Evolutionary conservation across 2,888 invertebrate genomes (phyloP), one percentile per base, ranked within the genome.

Genomic region (Latrodectus elegans): DNA sequence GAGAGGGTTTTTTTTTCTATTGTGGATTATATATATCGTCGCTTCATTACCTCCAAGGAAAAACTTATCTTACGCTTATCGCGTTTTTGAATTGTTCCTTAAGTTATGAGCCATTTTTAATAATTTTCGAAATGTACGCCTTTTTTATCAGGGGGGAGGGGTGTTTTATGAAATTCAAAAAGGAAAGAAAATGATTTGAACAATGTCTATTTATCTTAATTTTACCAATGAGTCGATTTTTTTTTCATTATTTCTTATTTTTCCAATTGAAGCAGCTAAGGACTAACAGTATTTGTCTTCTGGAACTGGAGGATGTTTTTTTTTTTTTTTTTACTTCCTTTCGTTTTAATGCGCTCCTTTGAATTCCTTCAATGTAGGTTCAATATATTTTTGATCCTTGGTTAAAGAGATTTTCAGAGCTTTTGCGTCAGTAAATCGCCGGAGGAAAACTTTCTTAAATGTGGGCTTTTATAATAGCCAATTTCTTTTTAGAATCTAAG

Each of bases 81-180:
- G 22, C 73, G 52, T 26, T 71, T 84, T 22, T 81, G 52, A 80
- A 86, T 81, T 14, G 67, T 49, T 53, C 75, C 81, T 86, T 80
- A 81, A 86, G 17, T 85, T 80, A 85, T 75, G 53, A 80, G n/a
- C 26, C 53, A 26, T 77, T 84, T 80, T 78, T 72, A 84, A 72
- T 84, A 77, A 71, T 77, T 77, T 77, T 72, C 65, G 51, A 65
- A 73, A 65, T 38, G 53, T 11, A 14, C 14, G 51, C 12, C 68
- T 26, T 70, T 26, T 49, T 51, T 26, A 14, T 22, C 12, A 72
- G n/a, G 65, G 15, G 65, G 70, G 68, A 70, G 55, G 9, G n/a
- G 22, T 22, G 49, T 76, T 76, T 83, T 52, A 83, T 83, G 53
- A 60, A 83, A 60, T 83, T 17, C 17, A 60, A 72, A 73, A 78